phyloP scores from a whole-genome alignment of 1,140 invertebrate genomes.

The Sitophilus oryzae region DNA sequence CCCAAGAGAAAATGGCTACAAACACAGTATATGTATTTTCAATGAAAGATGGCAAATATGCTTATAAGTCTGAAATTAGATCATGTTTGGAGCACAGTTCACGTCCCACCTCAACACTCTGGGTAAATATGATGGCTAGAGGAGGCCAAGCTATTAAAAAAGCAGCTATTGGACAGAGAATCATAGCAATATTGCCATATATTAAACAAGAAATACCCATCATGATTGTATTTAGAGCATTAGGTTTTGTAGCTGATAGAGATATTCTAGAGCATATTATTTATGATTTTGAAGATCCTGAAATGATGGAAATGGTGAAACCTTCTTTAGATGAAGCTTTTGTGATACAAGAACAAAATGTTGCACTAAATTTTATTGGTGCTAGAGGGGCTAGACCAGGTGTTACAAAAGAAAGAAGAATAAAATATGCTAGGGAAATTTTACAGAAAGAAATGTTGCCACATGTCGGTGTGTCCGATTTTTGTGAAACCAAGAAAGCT shows the following conservation, averaged over 20 bases:
- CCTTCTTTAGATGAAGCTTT: constrained; percentile 98
- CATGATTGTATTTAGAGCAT: constrained; percentile 95
- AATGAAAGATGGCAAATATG: constrained; percentile 97
- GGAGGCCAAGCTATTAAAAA: constrained; percentile 94
- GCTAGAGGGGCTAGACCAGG: constrained; percentile 92
- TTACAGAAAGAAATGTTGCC: constrained; percentile 99
- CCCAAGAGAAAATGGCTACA: constrained; percentile 99
- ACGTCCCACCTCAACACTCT: constrained; percentile 92
- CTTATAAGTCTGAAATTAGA: constrained; percentile 94
- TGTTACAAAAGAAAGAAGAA: constrained; percentile 97
- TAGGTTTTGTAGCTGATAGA: constrained; percentile 97
- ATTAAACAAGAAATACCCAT: constrained; percentile 99
- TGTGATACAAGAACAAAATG: constrained; percentile 98
- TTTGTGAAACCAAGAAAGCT: constrained; percentile 99
- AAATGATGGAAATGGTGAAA: constrained; percentile 99
- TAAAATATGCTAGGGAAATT: constrained; percentile 98
- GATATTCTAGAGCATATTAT: constrained; percentile 99
- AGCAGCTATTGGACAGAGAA: constrained; percentile 95
- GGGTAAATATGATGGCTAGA: constrained; percentile 99
- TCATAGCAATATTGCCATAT: constrained; percentile 95
- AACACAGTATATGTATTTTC: constrained; percentile 99
- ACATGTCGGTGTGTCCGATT: constrained; percentile 97
- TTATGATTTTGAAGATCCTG: constrained; percentile 98
- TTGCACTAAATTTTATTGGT: constrained; percentile 97
- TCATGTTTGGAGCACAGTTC: constrained; percentile 92